A percentile compares a stretch with the other conserved stretches of the same genome.
Evolutionary conservation across 2,113 vertebrate genomes (phyloP).

Genomic region (Eulemur macaco): DNA sequence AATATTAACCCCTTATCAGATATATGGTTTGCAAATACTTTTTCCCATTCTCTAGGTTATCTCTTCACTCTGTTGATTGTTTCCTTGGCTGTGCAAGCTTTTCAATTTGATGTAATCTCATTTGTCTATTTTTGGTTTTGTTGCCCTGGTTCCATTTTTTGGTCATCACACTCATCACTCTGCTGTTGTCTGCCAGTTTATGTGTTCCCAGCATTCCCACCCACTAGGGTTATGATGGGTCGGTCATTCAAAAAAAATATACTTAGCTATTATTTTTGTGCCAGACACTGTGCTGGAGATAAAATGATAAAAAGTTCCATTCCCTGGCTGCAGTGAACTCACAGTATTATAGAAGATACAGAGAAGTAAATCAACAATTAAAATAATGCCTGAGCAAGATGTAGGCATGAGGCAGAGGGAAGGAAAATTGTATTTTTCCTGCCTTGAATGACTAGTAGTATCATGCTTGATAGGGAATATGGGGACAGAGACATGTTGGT

Average conservation of each 20-base stretch:
- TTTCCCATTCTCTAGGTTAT: not conserved
- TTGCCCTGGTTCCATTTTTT: not conserved
- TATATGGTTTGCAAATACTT: not conserved
- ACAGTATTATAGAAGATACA: not conserved
- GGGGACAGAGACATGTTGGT: not conserved
- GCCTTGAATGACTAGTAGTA: not conserved
- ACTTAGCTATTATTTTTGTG: not conserved
- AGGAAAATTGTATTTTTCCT: not conserved
- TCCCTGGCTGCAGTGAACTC: not conserved
- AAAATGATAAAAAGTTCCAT: not conserved
- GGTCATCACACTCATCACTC: not conserved
- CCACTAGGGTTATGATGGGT: not conserved
- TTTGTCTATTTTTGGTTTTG: not conserved
- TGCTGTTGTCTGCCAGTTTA: not conserved
- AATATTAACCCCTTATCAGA: not conserved
- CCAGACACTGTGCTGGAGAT: not conserved
- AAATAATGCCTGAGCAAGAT: not conserved
- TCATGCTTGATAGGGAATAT: not conserved
- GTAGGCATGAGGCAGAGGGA: not conserved
- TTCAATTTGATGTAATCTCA: not conserved
- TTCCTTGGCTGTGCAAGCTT: not conserved
- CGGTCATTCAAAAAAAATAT: not conserved
- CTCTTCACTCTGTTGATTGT: not conserved
- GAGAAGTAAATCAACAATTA: not conserved
- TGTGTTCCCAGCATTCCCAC: not conserved